Evolutionary conservation across 2,888 invertebrate genomes (phyloP).

Genomic region (Lymantria monacha): DNA sequence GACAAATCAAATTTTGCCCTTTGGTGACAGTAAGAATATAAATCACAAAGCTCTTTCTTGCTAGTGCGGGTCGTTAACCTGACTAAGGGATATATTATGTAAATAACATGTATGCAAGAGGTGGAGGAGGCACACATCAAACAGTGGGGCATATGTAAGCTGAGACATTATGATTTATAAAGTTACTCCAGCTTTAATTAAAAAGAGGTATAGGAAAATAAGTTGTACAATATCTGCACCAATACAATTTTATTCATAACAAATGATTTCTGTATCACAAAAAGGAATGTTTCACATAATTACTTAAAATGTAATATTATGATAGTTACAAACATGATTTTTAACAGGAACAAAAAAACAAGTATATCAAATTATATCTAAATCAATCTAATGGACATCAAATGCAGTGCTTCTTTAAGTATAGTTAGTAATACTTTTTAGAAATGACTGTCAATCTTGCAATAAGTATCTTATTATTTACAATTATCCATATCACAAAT

Average conservation of each 20-base stretch:
- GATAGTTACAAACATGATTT: conserved; percentile 20
- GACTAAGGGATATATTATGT: too few relatives aligned
- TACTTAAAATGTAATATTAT: background rate
- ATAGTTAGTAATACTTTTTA: conserved; percentile 17
- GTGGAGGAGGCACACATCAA: too few relatives aligned
- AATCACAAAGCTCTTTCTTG: too few relatives aligned
- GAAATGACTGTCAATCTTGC: conserved; percentile 35
- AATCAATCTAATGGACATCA: conserved; percentile 15
- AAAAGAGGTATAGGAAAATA: too few relatives aligned
- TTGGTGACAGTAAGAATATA: too few relatives aligned
- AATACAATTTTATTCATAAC: conserved; percentile 50
- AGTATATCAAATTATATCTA: conserved; percentile 20
- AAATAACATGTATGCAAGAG: too few relatives aligned
- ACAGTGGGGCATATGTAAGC: too few relatives aligned
- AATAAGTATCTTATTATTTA: conserved; percentile 34
- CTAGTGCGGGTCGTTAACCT: too few relatives aligned
- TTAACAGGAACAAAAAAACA: conserved; percentile 14
- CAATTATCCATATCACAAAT: conserved; percentile 45
- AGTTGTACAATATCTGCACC: conserved; percentile 23
- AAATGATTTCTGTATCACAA: conserved; percentile 31
- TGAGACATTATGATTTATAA: too few relatives aligned
- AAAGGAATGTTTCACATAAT: conserved; percentile 20
- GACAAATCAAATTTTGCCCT: too few relatives aligned
- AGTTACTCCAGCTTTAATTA: too few relatives aligned
- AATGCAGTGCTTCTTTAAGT: conserved; percentile 26